A percentile compares a stretch with the other conserved stretches of the same genome.
phyloP scores from a whole-genome alignment of 2,797 vertebrate species.

The Myripristis murdjan region DNA sequence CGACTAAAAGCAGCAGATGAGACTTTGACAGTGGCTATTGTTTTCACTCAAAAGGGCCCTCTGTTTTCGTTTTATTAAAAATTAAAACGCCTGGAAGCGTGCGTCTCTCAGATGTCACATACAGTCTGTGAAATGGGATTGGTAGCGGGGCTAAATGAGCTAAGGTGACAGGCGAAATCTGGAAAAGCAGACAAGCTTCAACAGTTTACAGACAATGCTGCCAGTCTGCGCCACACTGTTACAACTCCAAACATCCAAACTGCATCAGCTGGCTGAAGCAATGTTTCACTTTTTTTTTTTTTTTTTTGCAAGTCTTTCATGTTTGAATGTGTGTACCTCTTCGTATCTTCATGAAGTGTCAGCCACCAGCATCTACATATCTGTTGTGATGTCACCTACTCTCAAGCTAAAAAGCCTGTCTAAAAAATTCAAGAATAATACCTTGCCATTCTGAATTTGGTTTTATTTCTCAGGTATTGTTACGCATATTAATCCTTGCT shows the following conservation, averaged over 20 bases:
- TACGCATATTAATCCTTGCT: no score
- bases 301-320: background rate
- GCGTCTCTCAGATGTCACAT: conserved; percentile 38
- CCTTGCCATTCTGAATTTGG: no score
- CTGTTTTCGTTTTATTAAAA: conserved; percentile 43
- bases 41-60: conserved; percentile 56
- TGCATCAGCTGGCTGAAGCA: background rate
- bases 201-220: conserved; percentile 35
- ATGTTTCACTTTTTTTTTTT: conserved; percentile 18
- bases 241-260: conserved; percentile 11
- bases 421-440: no score
- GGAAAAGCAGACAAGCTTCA: conserved; percentile 23
- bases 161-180: conserved; percentile 32
- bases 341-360: background rate
- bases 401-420: no score
- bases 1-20: conserved; percentile 40
- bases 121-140: conserved; percentile 32
- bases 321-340: background rate
- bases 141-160: conserved; percentile 38
- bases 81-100: conserved; percentile 39
- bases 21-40: conserved; percentile 55
- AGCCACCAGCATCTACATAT: background rate
- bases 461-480: no score
- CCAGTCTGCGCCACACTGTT: conserved; percentile 13
- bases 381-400: no score